Percentiles rank a stretch among this genome's conserved stretches.
Conservation (phyloP, 2,888 invertebrate genomes). For the Punctoribates punctum region DNA sequence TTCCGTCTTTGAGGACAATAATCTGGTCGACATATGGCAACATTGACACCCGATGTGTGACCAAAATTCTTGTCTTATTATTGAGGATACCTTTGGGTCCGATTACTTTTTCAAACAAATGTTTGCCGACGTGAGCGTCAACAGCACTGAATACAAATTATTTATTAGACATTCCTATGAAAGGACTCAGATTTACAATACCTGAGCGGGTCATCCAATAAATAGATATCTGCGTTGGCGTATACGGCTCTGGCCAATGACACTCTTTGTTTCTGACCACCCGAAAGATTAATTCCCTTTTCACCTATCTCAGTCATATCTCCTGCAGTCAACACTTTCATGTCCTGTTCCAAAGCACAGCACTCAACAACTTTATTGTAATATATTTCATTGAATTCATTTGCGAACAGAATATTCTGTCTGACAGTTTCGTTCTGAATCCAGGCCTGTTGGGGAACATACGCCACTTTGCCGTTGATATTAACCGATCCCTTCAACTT, state of each 20-base stretch:
- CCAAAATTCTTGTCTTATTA: conserved; percentile 59
- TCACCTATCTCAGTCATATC: conserved; percentile 58
- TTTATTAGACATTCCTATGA: background rate
- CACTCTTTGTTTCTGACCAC: conserved; percentile 44
- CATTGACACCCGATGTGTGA: conserved; percentile 58
- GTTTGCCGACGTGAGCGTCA: conserved; percentile 55
- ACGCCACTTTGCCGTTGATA: conserved; percentile 43
- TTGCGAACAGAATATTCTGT: conserved; percentile 57
- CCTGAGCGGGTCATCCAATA: conserved; percentile 45
- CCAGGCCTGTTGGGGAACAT: conserved; percentile 44
- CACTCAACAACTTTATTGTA: conserved; percentile 55
- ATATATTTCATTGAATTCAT: conserved; percentile 42
- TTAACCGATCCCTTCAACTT: conserved; percentile 47
- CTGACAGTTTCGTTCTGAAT: conserved; percentile 54
- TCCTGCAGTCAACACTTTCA: conserved; percentile 50
- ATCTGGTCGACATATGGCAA: conserved; percentile 56
- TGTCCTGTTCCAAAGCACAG: conserved; percentile 56
- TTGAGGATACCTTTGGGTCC: conserved; percentile 53
- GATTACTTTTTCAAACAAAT: conserved; percentile 55
- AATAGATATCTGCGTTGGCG: conserved; percentile 40
- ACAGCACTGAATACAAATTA: conserved; percentile 54
- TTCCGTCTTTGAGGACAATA: conserved; percentile 55
- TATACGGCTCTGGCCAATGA: conserved; percentile 45
- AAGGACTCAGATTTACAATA: background rate
- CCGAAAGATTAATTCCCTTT: conserved; percentile 56